A percentile compares a stretch with the other conserved stretches of the same genome.
Conservation (phyloP, 2,888 invertebrate species). For the Iselma pallidipennis region DNA sequence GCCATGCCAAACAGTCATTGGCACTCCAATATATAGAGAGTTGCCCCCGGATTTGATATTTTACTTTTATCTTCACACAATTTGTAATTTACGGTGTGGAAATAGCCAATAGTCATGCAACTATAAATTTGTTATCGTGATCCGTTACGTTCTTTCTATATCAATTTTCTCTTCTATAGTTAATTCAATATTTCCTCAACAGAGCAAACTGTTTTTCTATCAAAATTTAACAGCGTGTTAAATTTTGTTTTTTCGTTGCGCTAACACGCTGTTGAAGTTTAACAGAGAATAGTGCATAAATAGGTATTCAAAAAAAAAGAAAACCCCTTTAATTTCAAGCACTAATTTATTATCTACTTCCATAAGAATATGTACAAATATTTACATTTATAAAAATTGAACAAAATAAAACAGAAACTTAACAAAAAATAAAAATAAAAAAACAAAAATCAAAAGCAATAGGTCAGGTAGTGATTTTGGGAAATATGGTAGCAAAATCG, state of each 20-base stretch:
- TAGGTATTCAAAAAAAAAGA: not conserved
- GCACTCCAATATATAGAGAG: not conserved
- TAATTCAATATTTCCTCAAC: not conserved
- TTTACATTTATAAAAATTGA: constrained; percentile 17
- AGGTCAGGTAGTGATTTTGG: not conserved
- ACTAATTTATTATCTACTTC: constrained; percentile 6
- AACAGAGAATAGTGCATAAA: no score
- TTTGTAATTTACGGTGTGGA: constrained; percentile 1
- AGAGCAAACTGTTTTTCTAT: no score
- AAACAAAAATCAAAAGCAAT: constrained; percentile 5
- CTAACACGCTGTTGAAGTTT: no score
- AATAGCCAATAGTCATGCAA: not conserved
- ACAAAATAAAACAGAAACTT: constrained; percentile 18
- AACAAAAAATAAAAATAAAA: constrained; percentile 20
- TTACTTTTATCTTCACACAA: not conserved
- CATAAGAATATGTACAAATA: constrained; percentile 17
- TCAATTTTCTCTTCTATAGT: not conserved
- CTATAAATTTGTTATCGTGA: not conserved
- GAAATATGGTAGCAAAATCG: constrained; percentile 1
- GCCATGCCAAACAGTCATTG: not conserved
- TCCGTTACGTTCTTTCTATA: not conserved
- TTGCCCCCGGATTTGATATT: not conserved
- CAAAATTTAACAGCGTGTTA: no score
- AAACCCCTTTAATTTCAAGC: not conserved
- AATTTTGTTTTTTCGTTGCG: no score